A percentile compares a stretch with the other conserved stretches of the same genome.
phyloP scores from a whole-genome alignment of 2,113 vertebrate species.

The Heterotilapia buettikoferi region DNA sequence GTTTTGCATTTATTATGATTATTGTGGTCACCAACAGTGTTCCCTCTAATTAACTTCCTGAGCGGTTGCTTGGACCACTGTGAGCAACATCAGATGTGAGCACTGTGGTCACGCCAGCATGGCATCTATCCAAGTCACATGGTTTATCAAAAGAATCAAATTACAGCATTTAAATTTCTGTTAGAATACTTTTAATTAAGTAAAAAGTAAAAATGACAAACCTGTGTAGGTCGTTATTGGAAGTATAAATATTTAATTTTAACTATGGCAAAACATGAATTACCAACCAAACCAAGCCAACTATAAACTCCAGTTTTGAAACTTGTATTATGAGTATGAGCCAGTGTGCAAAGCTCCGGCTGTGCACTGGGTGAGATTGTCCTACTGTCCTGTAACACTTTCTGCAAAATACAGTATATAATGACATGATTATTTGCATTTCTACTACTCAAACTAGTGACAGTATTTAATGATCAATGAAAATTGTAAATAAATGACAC shows the following conservation, averaged over 20 bases:
- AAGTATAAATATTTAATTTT: background rate
- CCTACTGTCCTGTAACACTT: background rate
- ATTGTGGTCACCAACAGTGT: background rate
- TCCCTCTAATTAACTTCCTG: background rate
- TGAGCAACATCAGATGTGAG: background rate
- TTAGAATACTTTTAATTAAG: background rate
- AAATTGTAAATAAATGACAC: background rate
- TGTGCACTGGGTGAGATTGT: background rate
- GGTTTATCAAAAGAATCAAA: background rate
- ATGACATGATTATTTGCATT: background rate
- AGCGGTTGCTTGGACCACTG: background rate
- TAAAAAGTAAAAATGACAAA: background rate
- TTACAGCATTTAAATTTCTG: background rate
- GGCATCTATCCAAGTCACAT: background rate
- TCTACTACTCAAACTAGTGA: background rate
- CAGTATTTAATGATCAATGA: background rate
- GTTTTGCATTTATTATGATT: background rate
- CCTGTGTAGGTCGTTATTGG: background rate
- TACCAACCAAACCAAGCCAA: background rate
- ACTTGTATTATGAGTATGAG: background rate
- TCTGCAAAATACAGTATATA: background rate
- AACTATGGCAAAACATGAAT: background rate
- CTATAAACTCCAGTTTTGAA: background rate
- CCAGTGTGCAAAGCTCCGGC: accelerated
- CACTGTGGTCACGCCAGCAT: background rate